These are phyloP conservation scores for Lithobates pipiens DNA, from an alignment of 2,797 vertebrate species.

Conservation along the genomic window DNA sequence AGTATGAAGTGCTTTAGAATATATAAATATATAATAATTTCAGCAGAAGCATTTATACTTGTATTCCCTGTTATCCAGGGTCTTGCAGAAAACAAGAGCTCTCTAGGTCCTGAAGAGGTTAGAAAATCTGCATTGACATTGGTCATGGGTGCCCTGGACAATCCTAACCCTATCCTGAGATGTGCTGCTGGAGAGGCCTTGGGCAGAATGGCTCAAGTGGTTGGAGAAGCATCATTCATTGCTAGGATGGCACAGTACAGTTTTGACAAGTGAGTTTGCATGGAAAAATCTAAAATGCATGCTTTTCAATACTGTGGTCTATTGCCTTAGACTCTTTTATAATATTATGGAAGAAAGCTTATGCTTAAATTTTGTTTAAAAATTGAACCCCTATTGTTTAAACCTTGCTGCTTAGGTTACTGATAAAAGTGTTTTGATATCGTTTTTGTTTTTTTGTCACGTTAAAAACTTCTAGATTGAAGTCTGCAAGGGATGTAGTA, in stretches of 20 bases:
- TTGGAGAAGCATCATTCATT: conserved; percentile 96
- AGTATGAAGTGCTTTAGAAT: too few species aligned
- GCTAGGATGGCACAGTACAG: conserved; percentile 98
- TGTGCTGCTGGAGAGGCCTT: conserved; percentile 97
- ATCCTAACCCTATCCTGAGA: conserved; percentile 96
- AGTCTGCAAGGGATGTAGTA: conserved; percentile 97
- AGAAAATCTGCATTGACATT: conserved; percentile 94
- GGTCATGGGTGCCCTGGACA: conserved; percentile 97
- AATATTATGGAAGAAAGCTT: too few species aligned
- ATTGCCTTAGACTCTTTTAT: too few species aligned
- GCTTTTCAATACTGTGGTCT: background rate
- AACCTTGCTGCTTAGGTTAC: too few species aligned
- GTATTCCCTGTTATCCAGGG: conserved; percentile 75
- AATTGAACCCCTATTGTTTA: too few species aligned
- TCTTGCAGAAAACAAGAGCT: conserved; percentile 98
- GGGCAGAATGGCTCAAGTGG: conserved; percentile 98
- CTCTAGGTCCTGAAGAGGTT: conserved; percentile 95
- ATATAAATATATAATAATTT: too few species aligned
- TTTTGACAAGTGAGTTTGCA: conserved; percentile 92
- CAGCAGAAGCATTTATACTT: too few species aligned
- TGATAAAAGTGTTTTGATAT: background rate
- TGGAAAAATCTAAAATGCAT: background rate
- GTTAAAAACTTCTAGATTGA: conserved; percentile 79
- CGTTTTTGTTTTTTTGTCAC: background rate
- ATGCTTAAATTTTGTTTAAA: too few species aligned